Percentiles rank a stretch among this genome's conserved stretches.
phyloP scores from a whole-genome alignment of 2,797 vertebrate genomes.

The Neomorphus geoffroyi region DNA sequence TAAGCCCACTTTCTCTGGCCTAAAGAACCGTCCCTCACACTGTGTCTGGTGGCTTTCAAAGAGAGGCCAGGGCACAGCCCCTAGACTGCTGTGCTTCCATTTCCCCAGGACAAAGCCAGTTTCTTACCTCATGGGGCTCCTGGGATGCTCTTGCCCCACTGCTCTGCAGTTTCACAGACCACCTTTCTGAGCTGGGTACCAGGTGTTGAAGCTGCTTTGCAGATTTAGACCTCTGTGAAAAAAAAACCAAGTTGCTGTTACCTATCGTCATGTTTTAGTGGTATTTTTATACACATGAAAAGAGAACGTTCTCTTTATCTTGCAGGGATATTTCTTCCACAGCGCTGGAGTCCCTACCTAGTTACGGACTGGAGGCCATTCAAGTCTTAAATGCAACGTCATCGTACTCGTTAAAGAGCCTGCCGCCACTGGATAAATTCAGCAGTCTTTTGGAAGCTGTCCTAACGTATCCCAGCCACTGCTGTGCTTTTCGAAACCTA shows the following conservation, averaged over 20 bases:
- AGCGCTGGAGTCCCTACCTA: conserved; percentile 80
- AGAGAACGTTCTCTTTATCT: conserved; percentile 22
- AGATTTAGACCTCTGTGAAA: neutral
- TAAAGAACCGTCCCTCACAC: neutral
- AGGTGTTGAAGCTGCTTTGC: neutral
- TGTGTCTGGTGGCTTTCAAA: neutral
- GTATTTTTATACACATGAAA: neutral
- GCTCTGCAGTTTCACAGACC: neutral
- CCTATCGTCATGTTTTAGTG: neutral
- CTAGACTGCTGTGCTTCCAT: neutral
- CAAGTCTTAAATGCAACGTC: conserved; percentile 81
- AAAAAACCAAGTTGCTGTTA: neutral
- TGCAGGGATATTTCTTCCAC: conserved; percentile 87
- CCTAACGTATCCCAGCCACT: conserved; percentile 90
- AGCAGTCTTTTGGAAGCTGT: conserved; percentile 81
- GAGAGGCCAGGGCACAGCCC: neutral
- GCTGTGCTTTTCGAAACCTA: conserved; percentile 84
- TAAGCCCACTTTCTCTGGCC: neutral
- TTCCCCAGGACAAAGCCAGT: neutral
- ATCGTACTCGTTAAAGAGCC: conserved; percentile 83
- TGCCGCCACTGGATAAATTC: conserved; percentile 84
- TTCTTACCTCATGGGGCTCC: neutral
- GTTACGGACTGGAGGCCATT: conserved; percentile 82
- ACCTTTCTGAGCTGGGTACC: neutral
- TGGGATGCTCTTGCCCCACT: neutral